Percentiles rank a stretch among this genome's conserved stretches.
Conservation (phyloP, 2,797 vertebrate genomes). For the Sus cebifrons region DNA sequence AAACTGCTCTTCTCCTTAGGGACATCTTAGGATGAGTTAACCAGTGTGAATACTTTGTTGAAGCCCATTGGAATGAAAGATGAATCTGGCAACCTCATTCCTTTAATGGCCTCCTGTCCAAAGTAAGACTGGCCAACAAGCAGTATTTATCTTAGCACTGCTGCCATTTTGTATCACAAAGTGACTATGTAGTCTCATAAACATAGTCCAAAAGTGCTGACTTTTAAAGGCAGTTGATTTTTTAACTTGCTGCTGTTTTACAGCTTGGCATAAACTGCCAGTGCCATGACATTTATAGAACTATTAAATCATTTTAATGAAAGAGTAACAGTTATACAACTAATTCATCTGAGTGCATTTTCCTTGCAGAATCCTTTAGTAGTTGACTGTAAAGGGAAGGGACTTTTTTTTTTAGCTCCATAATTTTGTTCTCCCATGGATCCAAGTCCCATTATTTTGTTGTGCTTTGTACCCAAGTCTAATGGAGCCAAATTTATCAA, state of each 20-base stretch:
- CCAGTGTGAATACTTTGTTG: conserved; percentile 79
- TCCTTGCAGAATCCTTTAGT: conserved; percentile 69
- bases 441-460: conserved; percentile 65
- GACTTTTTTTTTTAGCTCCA: not conserved
- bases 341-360: conserved; percentile 79
- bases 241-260: conserved; percentile 81
- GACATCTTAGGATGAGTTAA: conserved; percentile 77
- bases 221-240: conserved; percentile 82
- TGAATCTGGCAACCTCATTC: conserved; percentile 72
- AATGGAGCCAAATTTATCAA: conserved; percentile 62
- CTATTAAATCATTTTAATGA: conserved; percentile 87
- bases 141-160: conserved; percentile 74
- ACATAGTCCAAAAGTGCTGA: conserved; percentile 84
- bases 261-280: conserved; percentile 84
- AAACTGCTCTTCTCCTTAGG: conserved; percentile 63
- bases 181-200: conserved; percentile 79
- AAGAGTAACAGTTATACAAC: conserved; percentile 77
- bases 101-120: conserved; percentile 76
- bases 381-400: conserved; percentile 78
- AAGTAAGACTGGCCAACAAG: conserved; percentile 65
- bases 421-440: conserved; percentile 70
- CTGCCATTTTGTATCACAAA: conserved; percentile 78
- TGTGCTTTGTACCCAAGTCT: conserved; percentile 47
- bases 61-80: conserved; percentile 80
- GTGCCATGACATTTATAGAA: conserved; percentile 85